phyloP scores from a whole-genome alignment of 2,888 invertebrate genomes.

The Ashinkailepas kermadecensis region DNA sequence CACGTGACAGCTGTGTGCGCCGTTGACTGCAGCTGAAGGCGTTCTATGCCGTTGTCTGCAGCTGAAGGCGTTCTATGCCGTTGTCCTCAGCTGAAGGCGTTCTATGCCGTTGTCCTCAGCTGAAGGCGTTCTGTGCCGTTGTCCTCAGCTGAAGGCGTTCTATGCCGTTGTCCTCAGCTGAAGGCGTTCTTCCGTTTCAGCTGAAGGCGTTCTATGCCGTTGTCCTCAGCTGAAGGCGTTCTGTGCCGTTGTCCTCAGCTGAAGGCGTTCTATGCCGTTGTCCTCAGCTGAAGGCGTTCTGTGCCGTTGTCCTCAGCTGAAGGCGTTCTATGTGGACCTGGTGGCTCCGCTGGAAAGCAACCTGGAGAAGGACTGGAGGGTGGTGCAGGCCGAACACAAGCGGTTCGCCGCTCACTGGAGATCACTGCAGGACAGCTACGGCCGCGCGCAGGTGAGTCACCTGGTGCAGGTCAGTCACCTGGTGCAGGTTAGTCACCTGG shows the following conservation, averaged over 20 bases:
- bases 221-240: not conserved
- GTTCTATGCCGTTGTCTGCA: constrained; percentile 67
- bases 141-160: no score
- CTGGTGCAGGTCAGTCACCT: no score
- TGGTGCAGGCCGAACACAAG: constrained; percentile 56
- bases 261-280: constrained; percentile 90
- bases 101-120: constrained; percentile 68
- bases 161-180: not conserved
- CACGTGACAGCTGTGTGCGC: no score
- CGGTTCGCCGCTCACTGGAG: not conserved
- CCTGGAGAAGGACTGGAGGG: constrained; percentile 88
- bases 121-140: constrained; percentile 92
- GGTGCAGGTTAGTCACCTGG: no score
- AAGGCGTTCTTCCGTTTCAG: not conserved
- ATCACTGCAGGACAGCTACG: not conserved
- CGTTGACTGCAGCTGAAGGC: constrained; percentile 68
- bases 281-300: not conserved
- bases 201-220: not conserved
- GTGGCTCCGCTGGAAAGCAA: constrained; percentile 87
- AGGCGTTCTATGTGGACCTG: constrained; percentile 89
- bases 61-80: constrained; percentile 88
- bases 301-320: constrained; percentile 57
- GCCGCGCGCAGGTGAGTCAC: not conserved
- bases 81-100: constrained; percentile 72
- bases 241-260: constrained; percentile 60